Evolutionary conservation across 2,888 invertebrate species (phyloP).

Genomic region (Ichneumoninae sp.): DNA sequence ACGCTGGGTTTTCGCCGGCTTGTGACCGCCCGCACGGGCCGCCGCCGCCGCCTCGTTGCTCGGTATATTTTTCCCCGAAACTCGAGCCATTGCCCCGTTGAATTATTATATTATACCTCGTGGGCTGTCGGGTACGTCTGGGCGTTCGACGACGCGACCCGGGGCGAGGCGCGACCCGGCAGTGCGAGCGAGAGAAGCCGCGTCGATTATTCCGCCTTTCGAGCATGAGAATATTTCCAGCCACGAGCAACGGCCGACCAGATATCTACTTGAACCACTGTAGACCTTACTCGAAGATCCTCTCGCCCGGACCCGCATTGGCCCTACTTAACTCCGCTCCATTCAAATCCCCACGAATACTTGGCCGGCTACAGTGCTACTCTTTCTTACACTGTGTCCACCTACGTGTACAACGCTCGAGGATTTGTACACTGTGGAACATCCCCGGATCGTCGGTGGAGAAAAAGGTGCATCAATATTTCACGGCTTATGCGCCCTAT

Average conservation of each 20-base stretch:
- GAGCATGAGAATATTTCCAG: conserved; percentile 27
- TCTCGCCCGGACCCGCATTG: conserved; percentile 34
- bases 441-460: conserved; percentile 9
- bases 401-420: neutral
- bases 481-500: conserved; percentile 73
- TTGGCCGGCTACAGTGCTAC: conserved; percentile 31
- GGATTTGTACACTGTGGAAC: conserved; percentile 20
- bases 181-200: conserved; percentile 39
- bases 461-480: conserved; percentile 77
- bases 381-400: conserved; percentile 11
- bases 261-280: conserved; percentile 57
- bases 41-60: conserved; percentile 26
- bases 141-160: conserved; percentile 36
- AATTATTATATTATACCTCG: conserved; percentile 66
- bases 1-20: conserved; percentile 50
- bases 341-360: conserved; percentile 47
- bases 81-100: conserved; percentile 63
- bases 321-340: conserved; percentile 46
- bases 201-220: conserved; percentile 61
- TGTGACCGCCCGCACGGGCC: conserved; percentile 25
- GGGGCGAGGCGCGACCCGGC: neutral
- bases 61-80: conserved; percentile 61
- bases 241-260: conserved; percentile 44
- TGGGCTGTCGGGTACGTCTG: conserved; percentile 50
- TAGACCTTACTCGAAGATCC: conserved; percentile 38